Conservation (phyloP, 2,888 invertebrate species). For the Lepidochrysops patricia region DNA sequence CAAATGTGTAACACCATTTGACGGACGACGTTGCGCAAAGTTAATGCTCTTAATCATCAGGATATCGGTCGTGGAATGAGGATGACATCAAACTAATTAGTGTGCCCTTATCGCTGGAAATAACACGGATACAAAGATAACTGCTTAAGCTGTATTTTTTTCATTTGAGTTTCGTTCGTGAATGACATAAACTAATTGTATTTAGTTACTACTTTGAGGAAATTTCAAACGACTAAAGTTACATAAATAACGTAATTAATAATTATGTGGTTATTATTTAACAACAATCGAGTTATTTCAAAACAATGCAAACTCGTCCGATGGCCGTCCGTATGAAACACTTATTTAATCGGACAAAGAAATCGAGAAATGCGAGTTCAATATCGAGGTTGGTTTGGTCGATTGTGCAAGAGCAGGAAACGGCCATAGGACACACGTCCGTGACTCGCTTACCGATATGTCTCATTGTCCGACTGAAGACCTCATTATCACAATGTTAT, state of each 20-base stretch:
- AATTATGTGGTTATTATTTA: not conserved
- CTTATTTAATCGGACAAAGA: constrained; percentile 1
- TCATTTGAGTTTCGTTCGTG: not conserved
- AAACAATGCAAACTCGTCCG: not conserved
- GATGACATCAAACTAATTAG: constrained; percentile 24
- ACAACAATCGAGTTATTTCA: not conserved
- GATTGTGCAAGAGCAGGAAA: constrained; percentile 52
- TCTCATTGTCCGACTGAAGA: constrained; percentile 24
- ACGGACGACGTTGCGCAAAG: constrained; percentile 6
- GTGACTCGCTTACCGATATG: constrained; percentile 39
- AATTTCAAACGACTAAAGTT: not conserved
- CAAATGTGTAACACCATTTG: constrained; percentile 11
- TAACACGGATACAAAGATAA: constrained; percentile 17
- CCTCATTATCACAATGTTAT: constrained; percentile 12
- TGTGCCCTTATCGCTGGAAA: constrained; percentile 22
- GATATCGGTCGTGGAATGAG: not conserved
- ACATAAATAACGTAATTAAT: not conserved
- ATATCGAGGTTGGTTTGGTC: constrained; percentile 36
- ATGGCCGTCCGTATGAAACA: not conserved
- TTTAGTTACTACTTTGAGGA: not conserved
- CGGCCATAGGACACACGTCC: constrained; percentile 36
- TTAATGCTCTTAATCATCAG: constrained; percentile 13
- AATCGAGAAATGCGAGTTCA: constrained; percentile 18
- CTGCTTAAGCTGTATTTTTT: not conserved
- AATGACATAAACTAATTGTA: not conserved